A percentile compares a stretch with the other conserved stretches of the same genome.
phyloP scores from a whole-genome alignment of 30 jellyfish, hydroid and myxozoan species.

The Hydractinia echinata region DNA sequence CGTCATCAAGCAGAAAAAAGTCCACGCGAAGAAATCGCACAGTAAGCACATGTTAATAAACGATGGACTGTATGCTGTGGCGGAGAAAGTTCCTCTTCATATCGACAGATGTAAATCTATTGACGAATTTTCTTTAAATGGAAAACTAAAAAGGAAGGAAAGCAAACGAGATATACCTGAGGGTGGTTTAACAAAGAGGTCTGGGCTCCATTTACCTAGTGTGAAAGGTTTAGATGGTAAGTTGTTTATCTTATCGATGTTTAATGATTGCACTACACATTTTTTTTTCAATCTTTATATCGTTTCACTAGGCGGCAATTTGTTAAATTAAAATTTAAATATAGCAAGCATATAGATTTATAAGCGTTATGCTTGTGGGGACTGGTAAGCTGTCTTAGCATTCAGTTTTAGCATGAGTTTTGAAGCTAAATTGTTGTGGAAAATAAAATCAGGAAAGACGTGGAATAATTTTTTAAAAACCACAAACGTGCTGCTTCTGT shows the following conservation, averaged over 20 bases:
- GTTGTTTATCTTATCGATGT: not conserved
- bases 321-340: no score
- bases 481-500: no score
- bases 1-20: not conserved
- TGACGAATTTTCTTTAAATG: not conserved
- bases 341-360: no score
- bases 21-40: not conserved
- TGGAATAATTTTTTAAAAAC: no score
- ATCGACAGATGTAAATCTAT: not conserved
- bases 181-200: conserved; percentile 52
- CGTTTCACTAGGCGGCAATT: no score
- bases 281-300: not conserved
- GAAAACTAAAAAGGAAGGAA: conserved; percentile 12
- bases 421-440: no score
- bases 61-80: conserved; percentile 9
- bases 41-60: not conserved
- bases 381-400: no score
- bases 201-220: conserved; percentile 75
- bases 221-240: conserved; percentile 72
- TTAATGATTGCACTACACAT: not conserved
- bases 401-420: no score
- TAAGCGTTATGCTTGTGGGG: no score
- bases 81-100: conserved; percentile 11
- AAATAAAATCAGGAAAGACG: no score
- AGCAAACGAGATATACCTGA: conserved; percentile 36